These are phyloP conservation scores for Myiothlypis chrysogaster DNA, from an alignment of 2,797 vertebrate species.

Conservation along the genomic window DNA sequence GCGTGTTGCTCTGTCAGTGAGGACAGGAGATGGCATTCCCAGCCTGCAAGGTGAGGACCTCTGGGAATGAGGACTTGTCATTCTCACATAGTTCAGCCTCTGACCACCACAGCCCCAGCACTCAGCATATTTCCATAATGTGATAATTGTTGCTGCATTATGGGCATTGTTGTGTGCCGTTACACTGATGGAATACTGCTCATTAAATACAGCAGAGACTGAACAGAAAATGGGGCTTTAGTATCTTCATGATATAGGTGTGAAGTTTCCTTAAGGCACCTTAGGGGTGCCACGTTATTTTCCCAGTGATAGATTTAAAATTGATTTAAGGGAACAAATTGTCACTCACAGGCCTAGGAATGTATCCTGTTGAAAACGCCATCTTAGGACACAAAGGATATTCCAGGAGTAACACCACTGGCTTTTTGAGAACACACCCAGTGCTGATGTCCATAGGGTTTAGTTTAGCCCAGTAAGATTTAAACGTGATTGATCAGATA, in stretches of 20 bases:
- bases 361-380: background rate
- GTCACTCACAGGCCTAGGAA: background rate
- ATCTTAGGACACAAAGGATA: background rate
- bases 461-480: background rate
- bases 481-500: background rate
- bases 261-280: slow-evolving; percentile 1
- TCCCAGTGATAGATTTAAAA: background rate
- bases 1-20: background rate
- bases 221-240: slow-evolving; percentile 36
- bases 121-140: background rate
- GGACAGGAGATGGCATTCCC: background rate
- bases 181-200: background rate
- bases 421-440: background rate
- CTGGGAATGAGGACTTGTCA: background rate
- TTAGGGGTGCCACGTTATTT: slow-evolving; percentile 11
- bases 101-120: background rate
- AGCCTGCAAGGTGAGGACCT: fast-evolving
- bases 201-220: slow-evolving; percentile 31
- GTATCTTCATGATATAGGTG: slow-evolving; percentile 18
- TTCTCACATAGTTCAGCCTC: background rate
- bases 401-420: background rate
- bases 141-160: slow-evolving; percentile 2
- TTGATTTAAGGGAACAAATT: background rate
- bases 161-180: background rate
- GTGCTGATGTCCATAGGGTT: background rate